Evolutionary conservation across 2,113 vertebrate genomes (phyloP).

Genomic region (Tauraco erythrolophus): DNA sequence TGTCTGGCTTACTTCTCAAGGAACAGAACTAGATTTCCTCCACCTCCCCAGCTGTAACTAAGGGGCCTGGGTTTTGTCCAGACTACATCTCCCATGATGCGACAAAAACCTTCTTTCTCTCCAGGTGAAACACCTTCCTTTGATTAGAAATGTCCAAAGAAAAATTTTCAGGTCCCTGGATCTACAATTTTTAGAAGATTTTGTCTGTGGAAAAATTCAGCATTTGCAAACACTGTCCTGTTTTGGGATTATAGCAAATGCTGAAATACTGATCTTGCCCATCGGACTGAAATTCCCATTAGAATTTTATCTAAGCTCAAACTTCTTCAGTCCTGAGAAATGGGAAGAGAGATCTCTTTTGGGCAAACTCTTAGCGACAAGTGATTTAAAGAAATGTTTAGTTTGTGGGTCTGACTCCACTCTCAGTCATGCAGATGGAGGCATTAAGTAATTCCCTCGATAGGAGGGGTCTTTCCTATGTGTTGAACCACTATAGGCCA

Average conservation of each 20-base stretch:
- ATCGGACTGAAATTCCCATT: not conserved
- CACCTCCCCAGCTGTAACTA: not conserved
- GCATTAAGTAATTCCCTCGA: not conserved
- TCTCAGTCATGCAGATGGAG: not conserved
- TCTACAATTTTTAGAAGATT: not conserved
- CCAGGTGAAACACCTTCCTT: not conserved
- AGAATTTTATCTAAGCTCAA: not conserved
- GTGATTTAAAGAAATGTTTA: not conserved
- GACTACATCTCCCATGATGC: not conserved
- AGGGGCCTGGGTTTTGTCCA: not conserved
- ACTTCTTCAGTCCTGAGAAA: not conserved
- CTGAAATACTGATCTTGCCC: not conserved
- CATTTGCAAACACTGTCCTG: not conserved
- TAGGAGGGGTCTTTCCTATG: not conserved
- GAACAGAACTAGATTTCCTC: not conserved
- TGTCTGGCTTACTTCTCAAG: not conserved
- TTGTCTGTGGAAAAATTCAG: not conserved
- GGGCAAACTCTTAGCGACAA: slow-evolving; percentile 41
- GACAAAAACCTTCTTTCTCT: not conserved
- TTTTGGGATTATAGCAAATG: not conserved
- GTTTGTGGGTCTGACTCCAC: not conserved
- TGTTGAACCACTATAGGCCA: not conserved
- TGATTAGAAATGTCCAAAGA: not conserved
- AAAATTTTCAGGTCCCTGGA: not conserved
- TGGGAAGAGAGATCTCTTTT: slow-evolving; percentile 50